Percentiles rank a stretch among this genome's conserved stretches.
phyloP scores from a whole-genome alignment of 2,888 invertebrate species.

The Heliconius ethilla region DNA sequence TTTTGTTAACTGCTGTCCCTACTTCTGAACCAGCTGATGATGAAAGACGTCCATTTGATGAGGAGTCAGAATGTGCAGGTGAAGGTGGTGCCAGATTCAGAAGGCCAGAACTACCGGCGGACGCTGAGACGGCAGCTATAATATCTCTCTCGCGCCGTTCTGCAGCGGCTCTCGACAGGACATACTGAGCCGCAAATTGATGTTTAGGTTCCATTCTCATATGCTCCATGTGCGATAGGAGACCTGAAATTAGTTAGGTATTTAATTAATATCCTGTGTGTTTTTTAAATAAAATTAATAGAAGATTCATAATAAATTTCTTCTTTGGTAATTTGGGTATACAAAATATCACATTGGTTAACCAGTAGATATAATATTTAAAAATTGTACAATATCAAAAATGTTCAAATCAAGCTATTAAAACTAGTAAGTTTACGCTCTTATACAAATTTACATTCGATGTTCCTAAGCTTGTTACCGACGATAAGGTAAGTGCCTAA shows the following conservation, averaged over 20 bases:
- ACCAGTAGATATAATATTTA: no score
- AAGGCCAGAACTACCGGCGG: slow-evolving; percentile 84
- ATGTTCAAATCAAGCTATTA: not conserved
- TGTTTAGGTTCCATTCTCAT: slow-evolving; percentile 98
- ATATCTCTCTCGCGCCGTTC: slow-evolving; percentile 93
- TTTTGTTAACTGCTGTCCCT: slow-evolving; percentile 83
- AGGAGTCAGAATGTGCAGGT: slow-evolving; percentile 92
- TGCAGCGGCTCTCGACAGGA: slow-evolving; percentile 93
- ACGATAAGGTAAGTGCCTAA: not conserved
- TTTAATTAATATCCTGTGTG: not conserved
- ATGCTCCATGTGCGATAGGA: slow-evolving; percentile 96
- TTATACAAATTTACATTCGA: not conserved
- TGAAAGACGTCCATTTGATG: slow-evolving; percentile 90
- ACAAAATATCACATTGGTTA: no score
- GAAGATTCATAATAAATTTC: no score
- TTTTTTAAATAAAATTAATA: not conserved
- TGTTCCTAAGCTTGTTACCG: not conserved
- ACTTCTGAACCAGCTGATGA: slow-evolving; percentile 91
- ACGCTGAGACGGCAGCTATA: slow-evolving; percentile 85
- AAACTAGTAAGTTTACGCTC: not conserved
- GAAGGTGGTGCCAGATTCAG: slow-evolving; percentile 90
- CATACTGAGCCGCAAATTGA: slow-evolving; percentile 97
- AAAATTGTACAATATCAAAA: no score
- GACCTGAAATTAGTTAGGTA: slow-evolving; percentile 82
- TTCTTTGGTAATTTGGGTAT: no score